Evolutionary conservation across 1,140 invertebrate genomes (phyloP), one percentile per base, ranked within the genome.

Genomic region (Trachymyrmex septentrionalis): DNA sequence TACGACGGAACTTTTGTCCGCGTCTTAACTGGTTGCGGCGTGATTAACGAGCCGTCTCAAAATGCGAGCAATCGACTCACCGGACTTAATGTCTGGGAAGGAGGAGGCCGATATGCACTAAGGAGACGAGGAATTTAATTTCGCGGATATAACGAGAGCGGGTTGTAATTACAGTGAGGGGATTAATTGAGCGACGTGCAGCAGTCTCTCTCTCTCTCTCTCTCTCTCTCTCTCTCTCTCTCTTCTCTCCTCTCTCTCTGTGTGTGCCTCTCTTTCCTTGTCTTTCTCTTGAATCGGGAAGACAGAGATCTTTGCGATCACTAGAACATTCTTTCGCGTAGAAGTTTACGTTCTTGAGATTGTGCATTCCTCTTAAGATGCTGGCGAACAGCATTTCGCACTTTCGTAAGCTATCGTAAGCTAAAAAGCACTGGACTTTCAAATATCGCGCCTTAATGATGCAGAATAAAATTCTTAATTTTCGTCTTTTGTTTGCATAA

Each of bases 41-140:
- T 82, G 80, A 82, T 82, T 82, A 82, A 82, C 67, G 80, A 82
- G 67, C 67, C 67, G 53, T 82, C 80, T 82, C 53, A 19, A 82
- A 82, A 82, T 64, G 53, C 66, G 50, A 82, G 78, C 66, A 82
- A 82, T 82, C 80, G 80, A 63, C 67, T 73, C 19, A 30, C 80
- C 27, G 24, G 80, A 73, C 67, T 82, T 82, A 73, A 73, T 82
- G 67, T 73, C 19, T 50, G 67, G 38, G 38, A 82, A 72, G 80
- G 80, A 72, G 34, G 38, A 72, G 50, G 67, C 53, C 38, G 80
- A 53, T 48, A 24, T 55, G 67, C 38, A 38, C 53, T 55, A 21
- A 73, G 48, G 53, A 82, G 67, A 82, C 38, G 38, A 63, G 59
- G 75, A 85, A 80, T 85, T 85, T 85, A 85, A 85, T 85, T 85